Base-by-base conservation (phyloP, 2,888 invertebrate species). In the Julus scandinavius region DNA sequence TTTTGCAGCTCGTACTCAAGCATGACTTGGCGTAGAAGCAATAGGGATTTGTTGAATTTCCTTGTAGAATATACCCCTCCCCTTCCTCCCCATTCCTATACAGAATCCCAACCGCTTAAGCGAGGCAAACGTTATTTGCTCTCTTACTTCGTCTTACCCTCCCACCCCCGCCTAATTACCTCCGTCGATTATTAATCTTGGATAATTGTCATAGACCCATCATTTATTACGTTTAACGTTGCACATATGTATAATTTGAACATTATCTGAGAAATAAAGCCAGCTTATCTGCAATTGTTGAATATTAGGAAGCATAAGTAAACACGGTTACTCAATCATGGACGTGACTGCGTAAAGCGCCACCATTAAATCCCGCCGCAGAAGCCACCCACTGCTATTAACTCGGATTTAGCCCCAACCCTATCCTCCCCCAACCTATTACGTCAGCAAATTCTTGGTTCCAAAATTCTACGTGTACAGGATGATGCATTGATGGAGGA, bases 271-370 rank as follows among this genome's bases (percentile, higher is more conserved):
- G 40, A 84, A 84, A 84, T 84, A 84, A 84, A 84, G 40, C 84
- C 84, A 41, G 84, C 84, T 84, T 84, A 84, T 84, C 84, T 84
- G 84, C 84, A 84, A 84, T 84, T 41, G 45, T 84, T 84, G 40
- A 84, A 84, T 45, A 84, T 45, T 29, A 40, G 84, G 84, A 84
- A 84, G 84, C 40, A n/a, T 38, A 84, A 41, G 45, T 84, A 84
- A 84, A 45, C 40, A 45, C 40, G 45, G 84, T 84, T 40, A 84
- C 40, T 84, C 45, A 84, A 84, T 45, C 84, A 41, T 84, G 40
- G 84, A 84, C 84, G 45, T 84, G 40, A 38, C 84, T 84, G 45
- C 84, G 17, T 63, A 63, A 63, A 63, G 63, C 63, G 63, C 63
- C 63, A n/a, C 63, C 63, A 63, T 63, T 63, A 63, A 63, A 63